These are phyloP conservation scores for Nasua narica DNA, from an alignment of 2,797 vertebrate genomes.

Conservation along the genomic window DNA sequence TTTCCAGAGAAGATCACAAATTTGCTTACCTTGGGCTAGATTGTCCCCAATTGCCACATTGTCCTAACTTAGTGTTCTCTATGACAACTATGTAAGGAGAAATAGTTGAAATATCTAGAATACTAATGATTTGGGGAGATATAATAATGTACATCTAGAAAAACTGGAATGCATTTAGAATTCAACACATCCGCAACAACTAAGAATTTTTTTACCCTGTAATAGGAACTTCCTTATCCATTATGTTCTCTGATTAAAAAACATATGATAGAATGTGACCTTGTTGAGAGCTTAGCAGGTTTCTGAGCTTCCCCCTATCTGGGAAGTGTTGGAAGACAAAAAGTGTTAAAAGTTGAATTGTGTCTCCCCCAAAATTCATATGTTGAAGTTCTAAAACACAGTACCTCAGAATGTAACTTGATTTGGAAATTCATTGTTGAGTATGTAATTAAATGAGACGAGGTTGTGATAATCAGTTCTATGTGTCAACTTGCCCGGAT, in stretches of 20 bases:
- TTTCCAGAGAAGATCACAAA: neutral
- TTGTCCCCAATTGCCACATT: neutral
- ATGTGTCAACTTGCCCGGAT: neutral
- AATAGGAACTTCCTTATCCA: neutral
- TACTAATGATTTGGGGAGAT: neutral
- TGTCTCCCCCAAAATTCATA: neutral
- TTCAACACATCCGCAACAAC: neutral
- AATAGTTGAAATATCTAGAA: neutral
- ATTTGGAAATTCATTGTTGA: neutral
- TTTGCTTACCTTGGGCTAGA: neutral
- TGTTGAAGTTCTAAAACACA: neutral
- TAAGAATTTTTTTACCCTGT: neutral
- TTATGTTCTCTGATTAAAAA: neutral
- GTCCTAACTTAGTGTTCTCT: neutral
- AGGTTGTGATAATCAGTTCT: neutral
- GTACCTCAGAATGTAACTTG: neutral
- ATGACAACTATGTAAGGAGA: neutral
- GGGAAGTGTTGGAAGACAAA: neutral
- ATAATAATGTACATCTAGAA: neutral
- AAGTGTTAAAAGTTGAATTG: accelerated
- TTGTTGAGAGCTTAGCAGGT: neutral
- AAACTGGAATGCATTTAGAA: neutral
- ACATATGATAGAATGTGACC: neutral
- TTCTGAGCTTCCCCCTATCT: neutral
- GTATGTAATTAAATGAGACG: neutral